A percentile compares a stretch with the other conserved stretches of the same genome.
Conservation (phyloP, 2,113 vertebrate genomes). For the Meleagris gallopavo region DNA sequence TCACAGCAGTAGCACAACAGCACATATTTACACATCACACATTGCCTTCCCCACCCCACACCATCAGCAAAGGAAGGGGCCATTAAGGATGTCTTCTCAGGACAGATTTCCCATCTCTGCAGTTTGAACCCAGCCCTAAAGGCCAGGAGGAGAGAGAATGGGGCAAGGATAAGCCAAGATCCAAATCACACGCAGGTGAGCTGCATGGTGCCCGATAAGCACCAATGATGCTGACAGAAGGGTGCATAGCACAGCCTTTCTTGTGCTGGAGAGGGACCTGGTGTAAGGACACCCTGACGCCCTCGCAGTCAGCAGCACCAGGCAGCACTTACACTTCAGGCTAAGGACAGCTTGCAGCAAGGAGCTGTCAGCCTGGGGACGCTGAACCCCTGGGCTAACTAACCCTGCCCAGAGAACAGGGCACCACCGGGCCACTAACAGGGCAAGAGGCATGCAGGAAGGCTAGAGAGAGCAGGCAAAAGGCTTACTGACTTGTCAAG, state of each 20-base stretch:
- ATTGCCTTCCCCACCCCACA: background rate
- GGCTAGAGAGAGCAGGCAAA: conserved; percentile 57
- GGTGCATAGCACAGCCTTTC: background rate
- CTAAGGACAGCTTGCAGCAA: background rate
- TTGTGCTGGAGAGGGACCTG: background rate
- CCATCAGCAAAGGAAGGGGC: background rate
- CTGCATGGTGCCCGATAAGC: background rate
- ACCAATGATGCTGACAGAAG: background rate
- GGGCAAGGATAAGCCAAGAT: background rate
- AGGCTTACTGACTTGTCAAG: conserved; percentile 95
- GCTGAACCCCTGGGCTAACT: background rate
- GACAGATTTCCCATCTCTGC: background rate
- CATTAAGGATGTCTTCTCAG: background rate
- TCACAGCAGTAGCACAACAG: background rate
- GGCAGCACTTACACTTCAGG: background rate
- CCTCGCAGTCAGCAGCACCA: background rate
- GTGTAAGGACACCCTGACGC: background rate
- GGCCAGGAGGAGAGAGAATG: background rate
- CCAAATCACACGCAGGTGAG: background rate
- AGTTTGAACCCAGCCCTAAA: background rate
- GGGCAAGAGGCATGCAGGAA: conserved; percentile 39
- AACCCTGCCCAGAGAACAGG: background rate
- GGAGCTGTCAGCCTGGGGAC: background rate
- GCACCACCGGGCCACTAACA: background rate
- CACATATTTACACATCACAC: rapidly evolving